Conservation (phyloP, 2,888 invertebrate genomes). For the Tetranychus piercei region DNA sequence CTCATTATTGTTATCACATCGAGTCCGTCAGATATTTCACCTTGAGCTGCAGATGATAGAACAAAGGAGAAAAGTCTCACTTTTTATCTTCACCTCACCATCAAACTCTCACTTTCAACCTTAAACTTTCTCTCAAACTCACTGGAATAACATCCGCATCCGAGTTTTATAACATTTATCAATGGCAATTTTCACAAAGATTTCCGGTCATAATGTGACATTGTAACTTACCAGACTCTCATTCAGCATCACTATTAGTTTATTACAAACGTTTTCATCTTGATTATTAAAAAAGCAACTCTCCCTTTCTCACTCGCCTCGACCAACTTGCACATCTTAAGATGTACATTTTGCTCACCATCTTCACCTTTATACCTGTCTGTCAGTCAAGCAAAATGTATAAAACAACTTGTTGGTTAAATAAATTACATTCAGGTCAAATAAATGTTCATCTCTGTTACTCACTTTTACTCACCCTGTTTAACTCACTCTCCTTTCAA, state of each 20-base stretch:
- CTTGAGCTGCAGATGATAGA: neutral
- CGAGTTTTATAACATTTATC: neutral
- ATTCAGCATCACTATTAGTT: neutral
- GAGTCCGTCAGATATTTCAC: neutral
- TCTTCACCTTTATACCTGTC: neutral
- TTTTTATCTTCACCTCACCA: neutral
- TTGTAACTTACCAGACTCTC: neutral
- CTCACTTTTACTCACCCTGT: neutral
- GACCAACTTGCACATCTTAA: neutral
- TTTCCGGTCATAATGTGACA: neutral
- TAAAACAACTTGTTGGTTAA: neutral
- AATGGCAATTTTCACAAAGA: neutral
- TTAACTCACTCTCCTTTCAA: neutral
- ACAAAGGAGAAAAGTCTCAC: neutral
- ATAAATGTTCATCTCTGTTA: neutral
- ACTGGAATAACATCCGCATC: neutral
- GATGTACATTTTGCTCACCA: neutral
- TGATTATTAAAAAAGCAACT: neutral
- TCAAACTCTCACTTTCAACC: neutral
- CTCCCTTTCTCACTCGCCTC: neutral
- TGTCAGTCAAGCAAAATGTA: neutral
- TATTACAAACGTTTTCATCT: neutral
- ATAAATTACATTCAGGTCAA: conserved; percentile 1
- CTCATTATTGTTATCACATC: neutral
- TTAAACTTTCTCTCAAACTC: neutral